Conservation (phyloP, 2,888 invertebrate genomes). For the Ichneumon xanthorius region DNA sequence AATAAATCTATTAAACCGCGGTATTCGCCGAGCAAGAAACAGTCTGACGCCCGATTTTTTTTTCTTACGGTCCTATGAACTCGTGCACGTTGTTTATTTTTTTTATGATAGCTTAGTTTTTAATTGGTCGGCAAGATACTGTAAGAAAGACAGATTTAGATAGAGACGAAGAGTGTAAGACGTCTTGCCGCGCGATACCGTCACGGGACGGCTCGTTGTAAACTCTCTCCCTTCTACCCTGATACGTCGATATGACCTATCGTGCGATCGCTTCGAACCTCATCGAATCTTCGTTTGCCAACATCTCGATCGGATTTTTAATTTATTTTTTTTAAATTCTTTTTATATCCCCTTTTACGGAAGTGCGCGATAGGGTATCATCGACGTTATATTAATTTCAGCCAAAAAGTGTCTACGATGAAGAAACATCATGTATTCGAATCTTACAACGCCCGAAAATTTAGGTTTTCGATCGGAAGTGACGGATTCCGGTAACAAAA, state of each 20-base stretch:
- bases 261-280: slow-evolving; percentile 38
- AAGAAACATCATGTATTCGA: too few relatives aligned
- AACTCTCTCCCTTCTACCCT: slow-evolving; percentile 68
- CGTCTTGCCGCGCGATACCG: slow-evolving; percentile 63
- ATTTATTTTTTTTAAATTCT: slow-evolving; percentile 12
- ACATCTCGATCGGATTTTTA: slow-evolving; percentile 22
- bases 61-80: slow-evolving; percentile 35
- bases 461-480: neutral
- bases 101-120: slow-evolving; percentile 74
- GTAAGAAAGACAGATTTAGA: slow-evolving; percentile 70
- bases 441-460: neutral
- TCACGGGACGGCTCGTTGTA: slow-evolving; percentile 63
- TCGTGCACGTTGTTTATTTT: slow-evolving; percentile 46
- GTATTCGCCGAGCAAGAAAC: slow-evolving; percentile 35
- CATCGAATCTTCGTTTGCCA: slow-evolving; percentile 15
- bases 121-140: slow-evolving; percentile 77
- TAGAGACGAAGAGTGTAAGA: slow-evolving; percentile 67
- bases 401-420: too few relatives aligned
- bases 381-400: too few relatives aligned
- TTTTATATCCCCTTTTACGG: neutral
- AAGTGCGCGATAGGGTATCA: too few relatives aligned
- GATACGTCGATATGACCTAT: slow-evolving; percentile 67
- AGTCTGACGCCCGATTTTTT: slow-evolving; percentile 55
- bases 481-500: too few relatives aligned
- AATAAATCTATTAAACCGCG: slow-evolving; percentile 37